These are phyloP conservation scores for Orchesella flavescens DNA, from an alignment of 2,888 invertebrate species.

Conservation along the genomic window DNA sequence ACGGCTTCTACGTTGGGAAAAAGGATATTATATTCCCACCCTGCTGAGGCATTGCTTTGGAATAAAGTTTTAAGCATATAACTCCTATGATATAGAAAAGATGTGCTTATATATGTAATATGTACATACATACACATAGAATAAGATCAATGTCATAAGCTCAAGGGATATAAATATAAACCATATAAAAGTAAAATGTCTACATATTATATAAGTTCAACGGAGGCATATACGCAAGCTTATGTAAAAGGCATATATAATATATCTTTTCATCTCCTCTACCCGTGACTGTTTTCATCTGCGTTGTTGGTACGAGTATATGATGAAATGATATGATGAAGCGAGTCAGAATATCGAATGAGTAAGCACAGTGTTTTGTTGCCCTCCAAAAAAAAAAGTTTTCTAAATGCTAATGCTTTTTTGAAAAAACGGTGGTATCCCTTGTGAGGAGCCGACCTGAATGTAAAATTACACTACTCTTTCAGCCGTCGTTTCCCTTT, in stretches of 20 bases:
- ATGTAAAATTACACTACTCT: slow-evolving; percentile 51
- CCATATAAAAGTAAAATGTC: neutral
- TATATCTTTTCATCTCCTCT: slow-evolving; percentile 13
- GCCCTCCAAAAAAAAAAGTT: slow-evolving; percentile 55
- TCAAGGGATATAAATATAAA: neutral
- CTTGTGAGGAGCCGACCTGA: slow-evolving; percentile 41
- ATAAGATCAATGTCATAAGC: neutral
- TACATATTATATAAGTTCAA: neutral
- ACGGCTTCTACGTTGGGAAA: no score
- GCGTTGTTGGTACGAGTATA: neutral
- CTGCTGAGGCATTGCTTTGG: no score
- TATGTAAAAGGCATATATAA: slow-evolving; percentile 1
- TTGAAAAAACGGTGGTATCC: slow-evolving; percentile 65
- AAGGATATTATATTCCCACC: no score
- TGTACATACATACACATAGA: neutral
- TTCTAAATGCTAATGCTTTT: slow-evolving; percentile 69
- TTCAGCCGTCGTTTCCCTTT: slow-evolving; percentile 19
- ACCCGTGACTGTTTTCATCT: slow-evolving; percentile 21
- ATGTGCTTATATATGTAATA: neutral
- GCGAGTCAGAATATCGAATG: slow-evolving; percentile 55
- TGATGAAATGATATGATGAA: slow-evolving; percentile 30
- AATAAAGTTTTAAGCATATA: no score
- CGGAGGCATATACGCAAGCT: neutral
- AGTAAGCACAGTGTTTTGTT: slow-evolving; percentile 53
- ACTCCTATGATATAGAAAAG: neutral